Conservation (phyloP, 1,140 invertebrate species). For the Lucilia sericata region DNA sequence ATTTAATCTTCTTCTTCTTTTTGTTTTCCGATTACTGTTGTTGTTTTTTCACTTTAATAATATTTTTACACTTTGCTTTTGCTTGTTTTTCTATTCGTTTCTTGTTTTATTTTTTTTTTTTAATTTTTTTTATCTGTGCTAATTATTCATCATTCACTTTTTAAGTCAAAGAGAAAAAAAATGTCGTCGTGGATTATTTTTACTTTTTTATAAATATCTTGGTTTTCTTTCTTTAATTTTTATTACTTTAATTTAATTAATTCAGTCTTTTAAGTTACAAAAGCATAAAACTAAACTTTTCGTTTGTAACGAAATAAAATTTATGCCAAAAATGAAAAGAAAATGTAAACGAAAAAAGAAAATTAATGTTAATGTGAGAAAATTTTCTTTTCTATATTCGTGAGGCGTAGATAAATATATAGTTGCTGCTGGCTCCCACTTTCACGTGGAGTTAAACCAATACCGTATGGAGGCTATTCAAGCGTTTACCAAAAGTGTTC, state of each 20-base stretch:
- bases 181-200: constrained; percentile 41
- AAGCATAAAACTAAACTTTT: constrained; percentile 21
- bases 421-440: constrained; percentile 9
- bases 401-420: constrained; percentile 34
- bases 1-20: too few relatives aligned
- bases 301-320: neutral
- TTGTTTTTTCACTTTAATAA: too few relatives aligned
- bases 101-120: neutral
- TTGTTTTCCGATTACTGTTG: neutral
- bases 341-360: neutral
- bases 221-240: neutral
- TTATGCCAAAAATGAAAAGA: neutral
- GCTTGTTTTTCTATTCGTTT: constrained; percentile 2
- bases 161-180: neutral
- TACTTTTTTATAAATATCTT: constrained; percentile 13
- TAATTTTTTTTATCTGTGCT: constrained; percentile 24
- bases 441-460: constrained; percentile 39
- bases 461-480: neutral
- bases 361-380: constrained; percentile 11
- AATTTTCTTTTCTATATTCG: constrained; percentile 41
- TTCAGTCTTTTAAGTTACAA: constrained; percentile 37
- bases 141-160: constrained; percentile 42
- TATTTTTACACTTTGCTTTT: constrained; percentile 16
- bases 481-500: constrained; percentile 7
- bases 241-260: constrained; percentile 33